phyloP scores from a whole-genome alignment of 2,888 invertebrate species.

The Ectemnius cavifrons region DNA sequence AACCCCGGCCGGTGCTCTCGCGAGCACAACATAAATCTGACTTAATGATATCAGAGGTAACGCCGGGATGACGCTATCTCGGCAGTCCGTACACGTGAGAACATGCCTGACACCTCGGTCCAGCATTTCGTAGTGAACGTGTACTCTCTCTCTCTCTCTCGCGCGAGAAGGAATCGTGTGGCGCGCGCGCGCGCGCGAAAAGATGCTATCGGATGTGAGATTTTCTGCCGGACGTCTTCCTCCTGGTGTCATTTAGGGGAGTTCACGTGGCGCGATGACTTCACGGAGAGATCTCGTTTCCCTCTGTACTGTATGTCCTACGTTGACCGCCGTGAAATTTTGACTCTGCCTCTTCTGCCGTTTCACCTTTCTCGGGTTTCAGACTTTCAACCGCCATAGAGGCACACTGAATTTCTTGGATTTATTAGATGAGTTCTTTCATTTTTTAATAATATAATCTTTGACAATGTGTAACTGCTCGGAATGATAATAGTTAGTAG shows the following conservation, averaged over 20 bases:
- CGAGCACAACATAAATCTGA: conserved; percentile 71
- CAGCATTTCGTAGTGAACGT: conserved; percentile 46
- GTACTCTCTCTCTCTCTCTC: too few relatives aligned
- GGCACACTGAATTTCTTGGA: too few relatives aligned
- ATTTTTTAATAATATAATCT: too few relatives aligned
- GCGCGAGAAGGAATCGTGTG: conserved; percentile 10
- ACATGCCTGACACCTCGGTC: conserved; percentile 70
- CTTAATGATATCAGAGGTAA: conserved; percentile 73
- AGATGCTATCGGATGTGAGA: conserved; percentile 59
- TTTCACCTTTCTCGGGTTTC: conserved; percentile 36
- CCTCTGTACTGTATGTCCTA: neutral
- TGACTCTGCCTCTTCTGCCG: neutral
- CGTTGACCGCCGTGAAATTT: conserved; percentile 28
- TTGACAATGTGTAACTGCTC: too few relatives aligned
- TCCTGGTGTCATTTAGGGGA: conserved; percentile 44
- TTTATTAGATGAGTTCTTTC: too few relatives aligned
- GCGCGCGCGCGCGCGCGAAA: conserved; percentile 53
- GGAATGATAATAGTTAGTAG: too few relatives aligned
- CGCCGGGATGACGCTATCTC: conserved; percentile 70
- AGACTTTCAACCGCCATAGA: conserved; percentile 15
- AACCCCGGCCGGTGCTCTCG: conserved; percentile 37
- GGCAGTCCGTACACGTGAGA: conserved; percentile 68
- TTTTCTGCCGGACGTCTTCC: conserved; percentile 47
- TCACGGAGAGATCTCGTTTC: conserved; percentile 23
- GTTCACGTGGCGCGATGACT: conserved; percentile 40